phyloP scores from a whole-genome alignment of 2,113 vertebrate species.

The Lagopus leucura region DNA sequence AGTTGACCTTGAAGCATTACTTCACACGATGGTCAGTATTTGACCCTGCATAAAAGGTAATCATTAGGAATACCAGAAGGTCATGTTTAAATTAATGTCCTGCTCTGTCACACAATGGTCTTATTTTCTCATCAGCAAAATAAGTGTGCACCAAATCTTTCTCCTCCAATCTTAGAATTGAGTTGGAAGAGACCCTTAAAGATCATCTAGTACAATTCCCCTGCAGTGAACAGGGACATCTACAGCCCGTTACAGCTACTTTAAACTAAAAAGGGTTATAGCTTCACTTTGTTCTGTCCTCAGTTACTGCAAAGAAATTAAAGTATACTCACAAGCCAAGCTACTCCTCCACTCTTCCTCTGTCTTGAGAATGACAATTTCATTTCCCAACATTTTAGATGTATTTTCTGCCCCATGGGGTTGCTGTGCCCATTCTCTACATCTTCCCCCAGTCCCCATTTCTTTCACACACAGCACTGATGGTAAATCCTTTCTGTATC shows the following conservation, averaged over 20 bases:
- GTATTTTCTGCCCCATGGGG: neutral
- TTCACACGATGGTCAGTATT: neutral
- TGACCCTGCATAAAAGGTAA: neutral
- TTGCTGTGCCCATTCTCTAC: neutral
- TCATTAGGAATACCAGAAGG: neutral
- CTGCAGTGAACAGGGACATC: no score
- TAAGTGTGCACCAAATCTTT: neutral
- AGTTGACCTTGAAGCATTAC: slow-evolving; percentile 2
- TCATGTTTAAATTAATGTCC: neutral
- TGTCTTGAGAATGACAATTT: neutral
- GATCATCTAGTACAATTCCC: no score
- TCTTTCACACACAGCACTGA: rapidly evolving
- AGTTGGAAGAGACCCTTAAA: no score
- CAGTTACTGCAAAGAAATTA: neutral
- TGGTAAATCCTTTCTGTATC: neutral
- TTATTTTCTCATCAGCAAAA: neutral
- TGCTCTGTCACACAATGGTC: neutral
- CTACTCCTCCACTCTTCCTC: neutral
- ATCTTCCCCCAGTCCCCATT: neutral
- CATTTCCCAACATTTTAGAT: neutral
- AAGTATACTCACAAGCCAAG: neutral
- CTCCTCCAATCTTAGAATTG: neutral
- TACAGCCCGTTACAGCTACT: neutral
- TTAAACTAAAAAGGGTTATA: neutral
- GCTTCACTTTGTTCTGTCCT: neutral